Evolutionary conservation across 2,113 vertebrate species (phyloP), one percentile per base, ranked within the genome.

Genomic region (Saimiri boliviensis): DNA sequence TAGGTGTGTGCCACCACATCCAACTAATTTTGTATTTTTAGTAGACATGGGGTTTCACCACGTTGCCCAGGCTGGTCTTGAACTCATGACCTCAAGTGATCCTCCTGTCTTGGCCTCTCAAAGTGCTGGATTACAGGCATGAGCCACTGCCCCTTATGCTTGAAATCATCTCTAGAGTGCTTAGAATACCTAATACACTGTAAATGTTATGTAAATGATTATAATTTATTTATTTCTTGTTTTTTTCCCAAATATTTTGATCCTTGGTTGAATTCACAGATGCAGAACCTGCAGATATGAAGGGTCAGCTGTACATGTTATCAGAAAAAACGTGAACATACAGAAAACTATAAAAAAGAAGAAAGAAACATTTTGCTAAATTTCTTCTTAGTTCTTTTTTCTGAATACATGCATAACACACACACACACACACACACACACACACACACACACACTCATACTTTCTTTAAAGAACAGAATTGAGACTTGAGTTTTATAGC

Each of bases 401-500:
- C 30, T 70, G 63, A 56, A 89, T 45, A 80, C 42, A 70, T 2
- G 27, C 42, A 94, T 1, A 42, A 49, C 6, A 30, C 60, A 73
- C 30, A 49, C 6, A 63, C 60, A 73, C 2, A 1, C 4, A 49
- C 68, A 54, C 27, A 19, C 56, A 84, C 30, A 84, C 58, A 85
- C n/a, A 63, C 19, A 56, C 40, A 79, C 74, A 73, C 42, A 63
- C 63, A 77, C 52, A 49, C 12, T n/a, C 42, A 3, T 1, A 60
- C 19, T 19, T 83, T 85, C 56, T 88, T 96, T 80, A 21, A 86
- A 84, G 83, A 96, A 89, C 6, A 89, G 49, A 97, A 63, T 66
- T 93, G 81, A n/a, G 84, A 85, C 74, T 73, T 77, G 92, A 90
- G 20, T 93, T 97, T 97, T 97, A 94, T 45, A 84, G 92, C 49